These are phyloP conservation scores for Pecten maximus DNA, from an alignment of 2,888 invertebrate genomes.

Conservation along the genomic window DNA sequence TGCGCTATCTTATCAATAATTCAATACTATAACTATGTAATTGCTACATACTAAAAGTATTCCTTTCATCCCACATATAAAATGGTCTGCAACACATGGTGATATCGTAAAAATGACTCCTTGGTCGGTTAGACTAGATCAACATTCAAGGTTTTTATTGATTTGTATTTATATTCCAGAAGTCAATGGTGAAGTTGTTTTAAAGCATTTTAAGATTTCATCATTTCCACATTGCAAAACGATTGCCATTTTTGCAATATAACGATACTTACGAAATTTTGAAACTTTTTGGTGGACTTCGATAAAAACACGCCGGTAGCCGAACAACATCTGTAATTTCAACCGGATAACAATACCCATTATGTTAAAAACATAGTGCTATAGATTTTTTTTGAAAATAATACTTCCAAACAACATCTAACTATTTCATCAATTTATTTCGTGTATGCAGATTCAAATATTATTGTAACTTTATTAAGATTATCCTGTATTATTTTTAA, in stretches of 20 bases:
- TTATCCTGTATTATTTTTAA: background rate
- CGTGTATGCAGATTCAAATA: too few species aligned
- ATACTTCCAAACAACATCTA: background rate
- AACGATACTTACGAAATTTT: background rate
- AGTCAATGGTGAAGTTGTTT: background rate
- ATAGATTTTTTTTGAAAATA: background rate
- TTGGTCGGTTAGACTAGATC: too few species aligned
- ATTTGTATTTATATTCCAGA: background rate
- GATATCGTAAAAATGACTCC: too few species aligned
- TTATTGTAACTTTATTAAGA: background rate
- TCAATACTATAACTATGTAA: too few species aligned
- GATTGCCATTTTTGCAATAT: background rate
- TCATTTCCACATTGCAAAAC: background rate
- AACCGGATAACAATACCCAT: background rate
- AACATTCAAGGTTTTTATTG: too few species aligned
- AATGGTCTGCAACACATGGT: too few species aligned
- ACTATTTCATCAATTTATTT: too few species aligned
- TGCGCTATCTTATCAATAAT: too few species aligned
- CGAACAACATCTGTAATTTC: conserved; percentile 41
- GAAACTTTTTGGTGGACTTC: background rate
- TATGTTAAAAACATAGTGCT: background rate
- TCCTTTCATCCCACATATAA: too few species aligned
- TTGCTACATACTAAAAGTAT: too few species aligned
- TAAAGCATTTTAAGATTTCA: background rate
- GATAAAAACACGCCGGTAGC: conserved; percentile 41